These are phyloP conservation scores for Melanotaenia duboulayi DNA, from an alignment of 2,113 vertebrate species.

Conservation along the genomic window DNA sequence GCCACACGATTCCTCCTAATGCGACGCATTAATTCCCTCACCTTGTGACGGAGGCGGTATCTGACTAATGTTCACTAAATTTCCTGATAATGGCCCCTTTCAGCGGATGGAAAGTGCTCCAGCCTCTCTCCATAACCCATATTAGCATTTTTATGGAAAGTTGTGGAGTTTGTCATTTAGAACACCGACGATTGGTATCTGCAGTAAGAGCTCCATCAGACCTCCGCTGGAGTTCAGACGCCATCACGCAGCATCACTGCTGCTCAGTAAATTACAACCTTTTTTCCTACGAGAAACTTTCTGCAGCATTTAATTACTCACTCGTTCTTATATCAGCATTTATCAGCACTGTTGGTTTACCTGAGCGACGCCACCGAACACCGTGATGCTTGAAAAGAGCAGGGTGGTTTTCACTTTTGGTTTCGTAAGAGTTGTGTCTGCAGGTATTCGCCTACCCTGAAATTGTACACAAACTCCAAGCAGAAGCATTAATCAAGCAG, in stretches of 20 bases:
- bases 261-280: constrained; percentile 4
- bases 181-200: constrained; percentile 8
- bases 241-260: not conserved
- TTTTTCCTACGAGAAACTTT: not conserved
- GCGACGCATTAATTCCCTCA: constrained; percentile 52
- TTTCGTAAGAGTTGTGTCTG: too few species aligned
- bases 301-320: too few species aligned
- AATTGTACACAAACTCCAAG: too few species aligned
- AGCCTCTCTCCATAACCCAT: constrained; percentile 46
- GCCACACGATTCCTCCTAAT: constrained; percentile 4
- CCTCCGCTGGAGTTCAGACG: not conserved
- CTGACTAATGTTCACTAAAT: constrained; percentile 67
- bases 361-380: too few species aligned
- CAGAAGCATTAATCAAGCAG: too few species aligned
- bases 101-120: constrained; percentile 22
- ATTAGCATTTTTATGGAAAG: constrained; percentile 76
- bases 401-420: too few species aligned
- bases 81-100: constrained; percentile 58
- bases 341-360: too few species aligned
- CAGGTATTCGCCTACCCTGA: too few species aligned
- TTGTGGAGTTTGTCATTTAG: constrained; percentile 38
- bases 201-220: not conserved
- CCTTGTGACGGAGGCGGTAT: constrained; percentile 21
- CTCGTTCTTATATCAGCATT: too few species aligned
- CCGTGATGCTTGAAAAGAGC: too few species aligned